Evolutionary conservation across 2,888 invertebrate genomes (phyloP).

Genomic region (Lasioglossum oenotherae): DNA sequence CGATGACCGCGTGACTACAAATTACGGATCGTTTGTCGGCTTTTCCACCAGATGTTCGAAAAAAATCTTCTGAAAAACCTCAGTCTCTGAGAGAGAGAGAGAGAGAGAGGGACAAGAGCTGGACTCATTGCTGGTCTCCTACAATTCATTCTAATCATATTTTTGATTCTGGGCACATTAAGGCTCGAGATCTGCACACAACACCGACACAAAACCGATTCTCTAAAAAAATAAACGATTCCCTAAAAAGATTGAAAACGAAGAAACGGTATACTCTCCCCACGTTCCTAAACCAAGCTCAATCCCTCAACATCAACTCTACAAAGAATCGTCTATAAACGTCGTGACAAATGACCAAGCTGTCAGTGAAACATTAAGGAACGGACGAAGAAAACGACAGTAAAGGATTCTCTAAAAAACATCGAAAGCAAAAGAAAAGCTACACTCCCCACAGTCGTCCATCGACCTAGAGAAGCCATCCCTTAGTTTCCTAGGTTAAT

Average conservation of each 20-base stretch:
- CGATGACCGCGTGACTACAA: constrained; percentile 53
- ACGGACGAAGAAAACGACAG: not conserved
- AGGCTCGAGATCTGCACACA: too few species aligned
- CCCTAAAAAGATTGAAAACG: not conserved
- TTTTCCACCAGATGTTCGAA: not conserved
- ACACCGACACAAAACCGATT: not conserved
- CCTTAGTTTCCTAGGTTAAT: not conserved
- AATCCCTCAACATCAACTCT: not conserved
- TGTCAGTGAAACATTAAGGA: too few species aligned
- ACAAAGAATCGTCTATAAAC: not conserved
- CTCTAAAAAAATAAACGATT: not conserved
- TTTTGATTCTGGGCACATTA: not conserved
- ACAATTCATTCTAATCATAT: not conserved
- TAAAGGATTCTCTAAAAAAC: not conserved
- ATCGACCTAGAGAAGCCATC: not conserved
- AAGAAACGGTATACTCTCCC: too few species aligned
- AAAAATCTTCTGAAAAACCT: not conserved
- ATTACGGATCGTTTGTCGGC: not conserved
- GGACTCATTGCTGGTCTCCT: not conserved
- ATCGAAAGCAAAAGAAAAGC: not conserved
- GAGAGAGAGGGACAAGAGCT: not conserved
- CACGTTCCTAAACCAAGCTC: too few species aligned
- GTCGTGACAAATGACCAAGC: too few species aligned
- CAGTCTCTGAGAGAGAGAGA: not conserved
- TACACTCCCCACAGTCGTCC: not conserved